Evolutionary conservation across 2,888 invertebrate genomes (phyloP), one percentile per base, ranked within the genome.

Genomic region (Zaprionus bogoriensis): DNA sequence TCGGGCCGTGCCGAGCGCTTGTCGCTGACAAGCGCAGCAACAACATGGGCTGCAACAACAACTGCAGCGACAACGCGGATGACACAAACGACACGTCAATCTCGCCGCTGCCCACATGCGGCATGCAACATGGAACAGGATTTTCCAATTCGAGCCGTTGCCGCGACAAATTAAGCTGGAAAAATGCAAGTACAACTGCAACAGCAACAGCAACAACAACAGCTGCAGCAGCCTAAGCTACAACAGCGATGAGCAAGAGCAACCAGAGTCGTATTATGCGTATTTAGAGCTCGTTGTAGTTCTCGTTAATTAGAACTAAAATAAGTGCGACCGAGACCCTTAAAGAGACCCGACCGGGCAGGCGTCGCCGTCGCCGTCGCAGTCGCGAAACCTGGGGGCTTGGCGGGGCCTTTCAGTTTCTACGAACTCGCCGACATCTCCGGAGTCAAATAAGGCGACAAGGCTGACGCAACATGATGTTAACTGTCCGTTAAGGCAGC

Each of bases 31-130:
- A 39, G 42, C 53, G 42, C 41, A 25, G 39, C 46, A 30, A 32
- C 54, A 52, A 38, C 28, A 63, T 51, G 42, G 55, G 45, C 38
- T 51, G 30, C 42, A 47, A 27, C 45, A 55, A 22, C 60, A 54
- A 52, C 46, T 10, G 10, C 38, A 39, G 54, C 71, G 52, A 69
- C 74, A 67, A 66, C 59, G 42, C 39, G 67, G 74, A 80, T 80
- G 80, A 77, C 82, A 83, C 70, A 78, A 80, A 80, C 82, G 74
- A 83, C 84, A 84, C 82, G 84, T 83, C 84, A 84, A 84, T 83
- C 77, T 74, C 25, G 57, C 38, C 59, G 58, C 83, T 82, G 82
- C 82, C 82, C 82, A 83, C 82, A 77, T 83, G 70, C 57, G 57
- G 69, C 73, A 77, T 67, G 81, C 79, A 74, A 81, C 79, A 69